phyloP scores from a whole-genome alignment of 2,113 vertebrate genomes.

The Microcebus ravelobensis region DNA sequence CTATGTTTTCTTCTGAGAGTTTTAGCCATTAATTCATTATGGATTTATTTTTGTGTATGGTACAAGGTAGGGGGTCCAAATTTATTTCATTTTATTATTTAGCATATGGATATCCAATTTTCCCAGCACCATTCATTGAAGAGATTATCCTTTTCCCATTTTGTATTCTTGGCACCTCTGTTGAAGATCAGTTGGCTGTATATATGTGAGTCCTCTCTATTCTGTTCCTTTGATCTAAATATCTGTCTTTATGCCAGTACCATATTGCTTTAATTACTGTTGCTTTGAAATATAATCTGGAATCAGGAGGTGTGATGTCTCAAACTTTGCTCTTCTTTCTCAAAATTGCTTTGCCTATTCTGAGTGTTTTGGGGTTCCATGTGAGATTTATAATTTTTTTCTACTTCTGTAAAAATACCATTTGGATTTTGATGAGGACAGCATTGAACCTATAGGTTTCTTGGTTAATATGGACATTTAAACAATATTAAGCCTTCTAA shows the following conservation, averaged over 20 bases:
- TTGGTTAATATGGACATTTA: neutral
- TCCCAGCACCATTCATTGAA: neutral
- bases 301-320: neutral
- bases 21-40: neutral
- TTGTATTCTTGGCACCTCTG: neutral
- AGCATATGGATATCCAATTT: neutral
- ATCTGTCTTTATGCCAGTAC: neutral
- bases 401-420: neutral
- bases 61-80: neutral
- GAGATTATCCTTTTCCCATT: neutral
- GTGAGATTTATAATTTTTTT: neutral
- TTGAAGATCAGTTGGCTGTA: neutral
- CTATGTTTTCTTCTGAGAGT: neutral
- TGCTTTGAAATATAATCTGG: neutral
- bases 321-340: neutral
- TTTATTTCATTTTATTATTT: neutral
- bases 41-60: neutral
- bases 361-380: neutral
- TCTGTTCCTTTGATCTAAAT: neutral
- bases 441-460: neutral
- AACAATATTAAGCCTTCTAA: neutral
- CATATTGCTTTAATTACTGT: neutral
- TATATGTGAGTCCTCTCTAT: neutral
- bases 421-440: neutral
- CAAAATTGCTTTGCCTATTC: neutral